phyloP scores from a whole-genome alignment of 2,113 vertebrate species.

The Daphoenositta chrysoptera region DNA sequence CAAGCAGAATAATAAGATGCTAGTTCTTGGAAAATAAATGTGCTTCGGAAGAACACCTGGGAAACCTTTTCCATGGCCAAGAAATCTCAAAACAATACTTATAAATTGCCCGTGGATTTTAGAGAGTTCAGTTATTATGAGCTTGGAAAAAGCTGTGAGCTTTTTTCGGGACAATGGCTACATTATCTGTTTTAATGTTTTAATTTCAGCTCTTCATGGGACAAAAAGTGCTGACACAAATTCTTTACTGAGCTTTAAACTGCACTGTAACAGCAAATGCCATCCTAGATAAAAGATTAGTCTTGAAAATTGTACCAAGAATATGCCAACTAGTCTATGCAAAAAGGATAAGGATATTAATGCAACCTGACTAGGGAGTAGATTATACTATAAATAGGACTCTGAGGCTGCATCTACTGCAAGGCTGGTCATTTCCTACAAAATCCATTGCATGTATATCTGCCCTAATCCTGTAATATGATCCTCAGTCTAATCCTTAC shows the following conservation, averaged over 20 bases:
- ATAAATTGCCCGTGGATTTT: background rate
- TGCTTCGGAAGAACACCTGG: background rate
- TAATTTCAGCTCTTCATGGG: background rate
- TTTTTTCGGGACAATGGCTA: background rate
- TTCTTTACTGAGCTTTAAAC: background rate
- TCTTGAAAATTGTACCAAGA: constrained; percentile 20
- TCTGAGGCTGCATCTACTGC: background rate
- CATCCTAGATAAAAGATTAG: constrained; percentile 9
- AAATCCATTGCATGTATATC: background rate
- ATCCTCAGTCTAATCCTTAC: constrained; percentile 9
- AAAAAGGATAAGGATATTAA: constrained; percentile 49
- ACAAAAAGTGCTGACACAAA: constrained; percentile 39
- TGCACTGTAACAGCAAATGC: constrained; percentile 26
- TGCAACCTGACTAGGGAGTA: constrained; percentile 25
- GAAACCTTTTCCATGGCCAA: background rate
- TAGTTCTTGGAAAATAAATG: background rate
- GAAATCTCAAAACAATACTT: background rate
- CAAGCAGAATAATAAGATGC: background rate
- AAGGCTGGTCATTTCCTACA: constrained; percentile 3
- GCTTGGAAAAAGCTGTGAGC: background rate
- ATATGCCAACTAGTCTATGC: background rate
- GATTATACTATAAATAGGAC: constrained; percentile 58
- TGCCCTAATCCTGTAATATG: constrained; percentile 13
- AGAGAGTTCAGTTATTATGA: background rate
- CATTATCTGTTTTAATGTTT: background rate